These are phyloP conservation scores for Halcyon smyrnensis DNA, from an alignment of 2,797 vertebrate species.

Conservation along the genomic window DNA sequence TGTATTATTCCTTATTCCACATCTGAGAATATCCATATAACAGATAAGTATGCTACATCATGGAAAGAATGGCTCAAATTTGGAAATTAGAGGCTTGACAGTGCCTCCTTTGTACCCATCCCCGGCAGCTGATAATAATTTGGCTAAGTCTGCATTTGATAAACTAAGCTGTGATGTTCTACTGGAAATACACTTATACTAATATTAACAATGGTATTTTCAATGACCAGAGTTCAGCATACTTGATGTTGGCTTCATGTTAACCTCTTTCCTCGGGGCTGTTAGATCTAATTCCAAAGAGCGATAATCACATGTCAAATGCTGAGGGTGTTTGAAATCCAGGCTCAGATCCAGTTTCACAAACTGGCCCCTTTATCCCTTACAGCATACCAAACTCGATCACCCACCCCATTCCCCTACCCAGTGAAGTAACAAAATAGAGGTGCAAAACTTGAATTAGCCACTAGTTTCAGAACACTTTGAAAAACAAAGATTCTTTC, in stretches of 20 bases:
- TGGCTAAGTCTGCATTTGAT: slow-evolving; percentile 17
- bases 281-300: slow-evolving; percentile 37
- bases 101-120: slow-evolving; percentile 48
- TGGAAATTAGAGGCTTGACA: slow-evolving; percentile 44
- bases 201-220: slow-evolving; percentile 33
- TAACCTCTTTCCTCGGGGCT: slow-evolving; percentile 28
- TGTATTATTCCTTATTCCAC: not conserved
- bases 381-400: not conserved
- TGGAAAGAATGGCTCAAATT: slow-evolving; percentile 39
- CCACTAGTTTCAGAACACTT: not conserved
- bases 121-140: slow-evolving; percentile 64
- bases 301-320: slow-evolving; percentile 37
- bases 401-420: not conserved
- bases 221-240: slow-evolving; percentile 48
- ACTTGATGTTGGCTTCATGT: slow-evolving; percentile 3
- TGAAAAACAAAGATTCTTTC: not conserved
- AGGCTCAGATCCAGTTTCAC: slow-evolving; percentile 5
- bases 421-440: not conserved
- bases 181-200: slow-evolving; percentile 43
- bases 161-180: slow-evolving; percentile 57
- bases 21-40: not conserved
- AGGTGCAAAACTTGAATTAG: not conserved
- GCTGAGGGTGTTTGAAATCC: slow-evolving; percentile 35
- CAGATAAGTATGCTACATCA: not conserved
- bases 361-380: not conserved